Evolutionary conservation across 2,888 invertebrate genomes (phyloP).

Genomic region (Celastrina argiolus): DNA sequence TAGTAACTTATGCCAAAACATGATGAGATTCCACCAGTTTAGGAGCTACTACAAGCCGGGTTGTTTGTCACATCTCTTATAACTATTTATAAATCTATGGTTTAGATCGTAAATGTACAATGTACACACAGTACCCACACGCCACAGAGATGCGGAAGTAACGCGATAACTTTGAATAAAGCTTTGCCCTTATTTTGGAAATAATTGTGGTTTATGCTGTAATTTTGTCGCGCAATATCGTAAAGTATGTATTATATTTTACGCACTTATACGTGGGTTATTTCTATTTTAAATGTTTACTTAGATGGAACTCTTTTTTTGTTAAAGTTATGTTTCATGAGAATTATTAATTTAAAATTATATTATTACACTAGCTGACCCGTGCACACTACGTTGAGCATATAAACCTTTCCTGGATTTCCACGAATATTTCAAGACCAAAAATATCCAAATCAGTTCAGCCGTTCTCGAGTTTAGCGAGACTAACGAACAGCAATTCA

Average conservation of each 20-base stretch:
- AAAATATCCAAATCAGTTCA: too few relatives aligned
- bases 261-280: conserved; percentile 32
- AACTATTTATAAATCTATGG: neutral
- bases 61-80: neutral
- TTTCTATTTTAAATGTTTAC: neutral
- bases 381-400: too few relatives aligned
- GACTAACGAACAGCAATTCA: too few relatives aligned
- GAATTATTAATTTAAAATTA: neutral
- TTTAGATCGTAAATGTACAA: neutral
- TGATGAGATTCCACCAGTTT: neutral
- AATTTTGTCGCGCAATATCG: conserved; percentile 61
- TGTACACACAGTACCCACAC: neutral
- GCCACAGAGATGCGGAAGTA: conserved; percentile 31
- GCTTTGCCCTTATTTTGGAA: conserved; percentile 52
- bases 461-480: too few relatives aligned
- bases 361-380: too few relatives aligned
- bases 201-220: conserved; percentile 70
- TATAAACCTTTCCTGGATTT: too few relatives aligned
- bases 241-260: conserved; percentile 58
- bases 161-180: conserved; percentile 34
- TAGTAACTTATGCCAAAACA: too few relatives aligned
- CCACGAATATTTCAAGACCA: too few relatives aligned
- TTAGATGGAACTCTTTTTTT: neutral
- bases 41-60: neutral
- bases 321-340: neutral